phyloP scores from a whole-genome alignment of 2,113 vertebrate genomes.

The Cyphomyrus discorhynchus region DNA sequence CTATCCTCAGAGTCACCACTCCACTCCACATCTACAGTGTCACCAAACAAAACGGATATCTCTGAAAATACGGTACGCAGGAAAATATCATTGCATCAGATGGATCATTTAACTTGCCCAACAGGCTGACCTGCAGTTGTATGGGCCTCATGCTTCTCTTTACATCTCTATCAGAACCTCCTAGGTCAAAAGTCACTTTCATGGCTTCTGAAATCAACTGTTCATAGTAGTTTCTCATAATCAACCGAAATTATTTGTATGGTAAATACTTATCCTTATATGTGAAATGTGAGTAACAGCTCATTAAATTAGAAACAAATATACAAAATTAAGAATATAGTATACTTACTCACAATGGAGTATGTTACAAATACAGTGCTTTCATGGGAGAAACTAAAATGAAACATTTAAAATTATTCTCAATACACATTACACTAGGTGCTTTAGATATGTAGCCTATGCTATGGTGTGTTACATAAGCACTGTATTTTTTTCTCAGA shows the following conservation, averaged over 20 bases:
- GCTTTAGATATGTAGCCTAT: neutral
- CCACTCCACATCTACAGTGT: neutral
- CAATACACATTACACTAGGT: neutral
- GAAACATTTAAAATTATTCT: neutral
- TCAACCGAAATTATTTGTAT: neutral
- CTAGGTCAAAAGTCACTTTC: neutral
- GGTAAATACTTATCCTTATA: neutral
- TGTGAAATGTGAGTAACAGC: neutral
- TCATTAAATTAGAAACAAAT: neutral
- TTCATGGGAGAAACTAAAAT: neutral
- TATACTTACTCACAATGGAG: neutral
- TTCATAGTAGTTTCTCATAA: neutral
- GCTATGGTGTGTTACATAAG: neutral
- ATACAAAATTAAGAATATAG: neutral
- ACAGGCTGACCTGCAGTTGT: neutral
- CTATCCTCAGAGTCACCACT: too few relatives aligned
- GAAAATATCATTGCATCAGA: neutral
- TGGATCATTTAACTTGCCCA: neutral
- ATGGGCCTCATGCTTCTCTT: neutral
- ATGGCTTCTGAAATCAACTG: neutral
- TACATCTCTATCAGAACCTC: neutral
- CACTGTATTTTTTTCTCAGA: neutral
- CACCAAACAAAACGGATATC: neutral
- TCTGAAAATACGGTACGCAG: neutral
- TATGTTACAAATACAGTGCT: neutral